Percentiles rank a stretch among this genome's conserved stretches.
Evolutionary conservation across 2,797 vertebrate species (phyloP).

Genomic region (Galaxias olidus): DNA sequence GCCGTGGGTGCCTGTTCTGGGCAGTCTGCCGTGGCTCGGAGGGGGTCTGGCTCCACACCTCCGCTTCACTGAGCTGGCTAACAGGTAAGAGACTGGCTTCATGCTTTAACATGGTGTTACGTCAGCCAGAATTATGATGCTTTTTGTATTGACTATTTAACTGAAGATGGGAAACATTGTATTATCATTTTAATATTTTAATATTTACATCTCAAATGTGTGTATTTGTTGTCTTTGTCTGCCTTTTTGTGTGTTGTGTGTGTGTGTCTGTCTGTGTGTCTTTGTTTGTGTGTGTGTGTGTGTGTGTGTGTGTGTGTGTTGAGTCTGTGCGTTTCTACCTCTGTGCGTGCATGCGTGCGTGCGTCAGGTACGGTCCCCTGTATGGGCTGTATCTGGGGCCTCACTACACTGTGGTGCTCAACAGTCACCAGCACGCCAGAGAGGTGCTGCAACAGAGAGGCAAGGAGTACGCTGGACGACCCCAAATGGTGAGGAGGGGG

Average conservation of each 20-base stretch:
- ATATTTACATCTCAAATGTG: background rate
- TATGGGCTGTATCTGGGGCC: slow-evolving; percentile 70
- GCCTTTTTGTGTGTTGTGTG: background rate
- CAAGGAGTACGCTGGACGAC: slow-evolving; percentile 74
- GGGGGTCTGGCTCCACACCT: slow-evolving; percentile 66
- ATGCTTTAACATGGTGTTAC: too few species aligned
- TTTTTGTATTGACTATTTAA: too few species aligned
- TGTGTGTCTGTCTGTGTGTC: slow-evolving; percentile 1
- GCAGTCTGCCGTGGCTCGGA: slow-evolving; percentile 76
- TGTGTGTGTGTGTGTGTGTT: background rate
- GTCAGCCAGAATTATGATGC: too few species aligned
- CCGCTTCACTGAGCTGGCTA: slow-evolving; percentile 61
- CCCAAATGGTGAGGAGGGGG: slow-evolving; percentile 69
- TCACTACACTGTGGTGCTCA: slow-evolving; percentile 73
- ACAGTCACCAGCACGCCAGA: slow-evolving; percentile 57
- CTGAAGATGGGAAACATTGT: background rate
- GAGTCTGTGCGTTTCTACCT: background rate
- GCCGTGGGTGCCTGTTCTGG: slow-evolving; percentile 65
- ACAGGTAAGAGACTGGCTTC: slow-evolving; percentile 50
- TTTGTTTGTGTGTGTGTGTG: background rate
- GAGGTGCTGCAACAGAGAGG: slow-evolving; percentile 73
- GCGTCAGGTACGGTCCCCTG: slow-evolving; percentile 60
- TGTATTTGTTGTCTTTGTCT: background rate
- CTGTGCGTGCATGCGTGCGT: slow-evolving; percentile 11
- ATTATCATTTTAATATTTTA: background rate